Evolutionary conservation across 2,797 vertebrate species (phyloP).

Genomic region (Ctenosaura bakeri): DNA sequence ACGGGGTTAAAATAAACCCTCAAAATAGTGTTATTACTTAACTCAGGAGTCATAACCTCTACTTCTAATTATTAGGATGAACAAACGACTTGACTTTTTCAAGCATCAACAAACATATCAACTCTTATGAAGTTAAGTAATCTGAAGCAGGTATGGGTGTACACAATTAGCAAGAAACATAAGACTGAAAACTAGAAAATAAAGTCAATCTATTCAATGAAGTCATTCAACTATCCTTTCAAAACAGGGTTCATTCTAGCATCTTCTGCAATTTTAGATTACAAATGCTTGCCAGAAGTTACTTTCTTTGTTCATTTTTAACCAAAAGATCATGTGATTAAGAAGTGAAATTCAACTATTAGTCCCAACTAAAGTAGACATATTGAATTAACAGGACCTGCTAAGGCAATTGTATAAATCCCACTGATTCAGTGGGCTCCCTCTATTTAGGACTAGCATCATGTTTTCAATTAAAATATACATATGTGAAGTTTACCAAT

Average conservation of each 20-base stretch:
- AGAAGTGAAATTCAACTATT: too few species aligned
- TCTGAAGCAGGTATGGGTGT: background rate
- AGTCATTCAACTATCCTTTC: background rate
- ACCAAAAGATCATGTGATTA: background rate
- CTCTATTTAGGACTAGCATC: background rate
- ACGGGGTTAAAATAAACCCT: background rate
- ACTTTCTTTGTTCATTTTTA: background rate
- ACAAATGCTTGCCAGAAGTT: background rate
- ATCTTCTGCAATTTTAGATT: background rate
- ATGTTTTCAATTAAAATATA: background rate
- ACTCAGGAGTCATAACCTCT: background rate
- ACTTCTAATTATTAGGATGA: background rate
- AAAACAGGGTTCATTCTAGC: background rate
- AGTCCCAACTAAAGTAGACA: background rate
- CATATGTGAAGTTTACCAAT: background rate
- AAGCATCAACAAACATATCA: background rate
- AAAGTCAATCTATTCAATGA: background rate
- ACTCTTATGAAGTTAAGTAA: background rate
- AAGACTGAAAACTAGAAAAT: background rate
- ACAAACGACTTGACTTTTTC: background rate
- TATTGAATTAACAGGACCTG: too few species aligned
- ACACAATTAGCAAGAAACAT: background rate
- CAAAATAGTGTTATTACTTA: background rate
- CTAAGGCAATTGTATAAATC: too few species aligned
- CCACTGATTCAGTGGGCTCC: too few species aligned